Conservation (phyloP, 1,140 invertebrate genomes). For the Sipha flava region DNA sequence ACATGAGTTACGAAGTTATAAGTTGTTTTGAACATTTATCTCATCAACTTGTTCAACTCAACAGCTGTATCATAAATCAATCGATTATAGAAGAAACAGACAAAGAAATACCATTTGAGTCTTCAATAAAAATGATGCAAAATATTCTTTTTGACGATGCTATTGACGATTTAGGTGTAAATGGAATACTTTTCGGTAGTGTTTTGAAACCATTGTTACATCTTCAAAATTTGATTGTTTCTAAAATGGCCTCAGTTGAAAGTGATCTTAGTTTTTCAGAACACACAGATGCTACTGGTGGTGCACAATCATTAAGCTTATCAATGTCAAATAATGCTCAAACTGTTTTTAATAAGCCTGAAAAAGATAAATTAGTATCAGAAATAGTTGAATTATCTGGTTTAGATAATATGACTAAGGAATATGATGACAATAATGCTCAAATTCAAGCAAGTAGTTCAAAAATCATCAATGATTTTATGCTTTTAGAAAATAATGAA, state of each 20-base stretch:
- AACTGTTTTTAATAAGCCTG: neutral
- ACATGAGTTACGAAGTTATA: neutral
- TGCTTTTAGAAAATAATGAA: neutral
- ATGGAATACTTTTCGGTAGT: conserved; percentile 1
- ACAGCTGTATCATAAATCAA: conserved; percentile 29
- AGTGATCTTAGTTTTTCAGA: conserved; percentile 24
- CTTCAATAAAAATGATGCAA: conserved; percentile 34
- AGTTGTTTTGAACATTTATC: conserved; percentile 22
- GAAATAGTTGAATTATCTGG: neutral
- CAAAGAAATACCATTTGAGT: conserved; percentile 34
- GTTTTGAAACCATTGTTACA: conserved; percentile 14
- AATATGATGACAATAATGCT: neutral
- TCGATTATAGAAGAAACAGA: conserved; percentile 25
- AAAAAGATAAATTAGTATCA: neutral
- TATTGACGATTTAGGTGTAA: conserved; percentile 17
- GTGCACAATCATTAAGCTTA: neutral
- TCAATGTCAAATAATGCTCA: neutral
- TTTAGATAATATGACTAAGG: neutral
- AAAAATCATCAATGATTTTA: neutral
- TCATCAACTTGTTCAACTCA: conserved; percentile 23
- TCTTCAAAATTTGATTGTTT: conserved; percentile 11
- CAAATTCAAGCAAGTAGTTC: neutral
- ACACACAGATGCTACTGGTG: neutral
- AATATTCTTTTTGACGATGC: neutral
- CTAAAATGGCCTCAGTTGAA: conserved; percentile 19